Evolutionary conservation across 2,113 vertebrate species (phyloP).

Genomic region (Corythaixoides concolor): DNA sequence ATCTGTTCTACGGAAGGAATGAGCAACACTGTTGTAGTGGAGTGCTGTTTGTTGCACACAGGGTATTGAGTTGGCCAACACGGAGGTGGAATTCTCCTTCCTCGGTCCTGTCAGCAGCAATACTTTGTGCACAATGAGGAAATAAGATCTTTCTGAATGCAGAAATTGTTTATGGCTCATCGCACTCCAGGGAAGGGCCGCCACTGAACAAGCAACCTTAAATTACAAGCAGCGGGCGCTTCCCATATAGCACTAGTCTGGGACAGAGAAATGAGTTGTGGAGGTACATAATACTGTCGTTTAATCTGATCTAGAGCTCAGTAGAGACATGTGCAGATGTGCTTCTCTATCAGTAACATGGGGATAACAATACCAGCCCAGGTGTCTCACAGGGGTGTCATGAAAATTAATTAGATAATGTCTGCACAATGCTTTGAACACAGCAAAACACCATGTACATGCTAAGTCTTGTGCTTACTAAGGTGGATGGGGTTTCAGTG

Average conservation of each 20-base stretch:
- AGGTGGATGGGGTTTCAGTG: neutral
- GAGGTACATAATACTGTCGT: slow-evolving; percentile 11
- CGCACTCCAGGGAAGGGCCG: neutral
- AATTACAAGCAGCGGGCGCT: neutral
- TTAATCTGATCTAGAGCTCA: slow-evolving; percentile 41
- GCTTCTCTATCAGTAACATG: neutral
- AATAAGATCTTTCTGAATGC: neutral
- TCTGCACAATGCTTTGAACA: slow-evolving; percentile 10
- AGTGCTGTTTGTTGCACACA: neutral
- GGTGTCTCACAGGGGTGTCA: slow-evolving; percentile 19
- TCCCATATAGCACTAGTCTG: neutral
- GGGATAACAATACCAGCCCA: slow-evolving; percentile 35
- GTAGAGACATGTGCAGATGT: slow-evolving; percentile 46
- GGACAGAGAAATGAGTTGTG: slow-evolving; percentile 10
- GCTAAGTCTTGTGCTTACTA: neutral
- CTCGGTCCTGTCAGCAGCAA: neutral
- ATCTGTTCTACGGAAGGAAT: neutral
- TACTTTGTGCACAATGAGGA: neutral
- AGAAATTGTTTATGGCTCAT: slow-evolving; percentile 13
- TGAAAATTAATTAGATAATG: slow-evolving; percentile 59
- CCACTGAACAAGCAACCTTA: neutral
- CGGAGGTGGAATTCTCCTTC: neutral
- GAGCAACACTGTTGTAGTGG: neutral
- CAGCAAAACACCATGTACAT: neutral
- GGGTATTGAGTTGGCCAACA: neutral